Evolutionary conservation across 2,113 vertebrate genomes (phyloP), one percentile per base, ranked within the genome.

Genomic region (Lophotis ruficrista): DNA sequence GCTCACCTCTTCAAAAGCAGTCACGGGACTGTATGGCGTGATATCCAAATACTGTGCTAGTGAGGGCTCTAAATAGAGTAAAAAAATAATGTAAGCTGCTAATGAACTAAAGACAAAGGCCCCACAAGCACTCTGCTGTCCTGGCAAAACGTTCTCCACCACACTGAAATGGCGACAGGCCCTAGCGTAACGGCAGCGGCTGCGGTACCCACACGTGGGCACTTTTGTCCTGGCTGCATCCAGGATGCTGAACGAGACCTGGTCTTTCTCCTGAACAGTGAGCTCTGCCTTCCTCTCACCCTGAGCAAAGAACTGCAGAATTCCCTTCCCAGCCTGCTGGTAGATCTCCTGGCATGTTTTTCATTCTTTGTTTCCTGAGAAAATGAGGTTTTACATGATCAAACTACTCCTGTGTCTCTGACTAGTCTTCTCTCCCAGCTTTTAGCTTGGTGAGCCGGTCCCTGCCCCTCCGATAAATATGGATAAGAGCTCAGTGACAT

Each of bases 1-100:
- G 12, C 4, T 51, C 68, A 19, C 30, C 60, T 54, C 83, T 61
- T 10, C 30, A 48, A 20, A 24, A 2, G 69, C 84, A 56, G 24
- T 23, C 85, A 7, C 1, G 17, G 58, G 10, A 1, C 82, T 16
- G 57, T 4, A 3, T 7, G n/a, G 22, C 31, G 4, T 2, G 51
- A 13, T 2, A 3, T 1, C 71, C 33, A 30, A 9, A 38, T 7
- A 8, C 82, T 6, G 2, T 0, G 28, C 22, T 15, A 31, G 4
- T 5, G 65, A 60, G 23, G 35, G 38, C 56, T 61, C 30, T 33
- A 33, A 33, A 23, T 16, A 47, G 54, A 37, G 54, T 1, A 66
- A 64, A 7, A 38, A 41, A 25, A 25, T 21, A 12, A 13, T 0
- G 4, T 4, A 2, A 71, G 33, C 20, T 51, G 18, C 15, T 25